Evolutionary conservation across 1,140 invertebrate species (phyloP), one percentile per base, ranked within the genome.

Genomic region (Caenorhabditis tropicalis): DNA sequence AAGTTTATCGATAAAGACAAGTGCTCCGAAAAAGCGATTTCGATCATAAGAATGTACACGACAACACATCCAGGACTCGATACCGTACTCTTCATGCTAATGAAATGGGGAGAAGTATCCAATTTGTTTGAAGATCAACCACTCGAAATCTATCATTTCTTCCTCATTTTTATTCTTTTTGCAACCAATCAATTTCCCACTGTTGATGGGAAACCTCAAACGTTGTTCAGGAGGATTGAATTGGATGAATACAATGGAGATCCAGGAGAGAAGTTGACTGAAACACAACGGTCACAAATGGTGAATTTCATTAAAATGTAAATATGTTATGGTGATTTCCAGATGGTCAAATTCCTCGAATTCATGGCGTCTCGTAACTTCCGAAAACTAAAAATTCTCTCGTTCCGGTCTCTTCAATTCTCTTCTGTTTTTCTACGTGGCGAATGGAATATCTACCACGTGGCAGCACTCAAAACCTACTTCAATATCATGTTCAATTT

Each of bases 271-370:
- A 0, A 5, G 10, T 56, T 56, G 24, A 56, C 53, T 10, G 53
- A 56, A 15, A 24, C 24, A 9, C 24, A 27, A 15, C 24, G 29
- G 10, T 56, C 53, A 6, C 53, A 56, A 27, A 27, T 56, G 53
- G 53, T 56, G 2, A 27, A n/a, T 29, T 27, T 12, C 10, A 43
- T 43, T 43, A 5, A 43, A 43, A 43, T 6, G 39, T 6, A 6
- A 43, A 43, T 6, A 43, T 43, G 5, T 43, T 5, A 12, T 12
- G 39, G 39, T 43, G 12, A 12, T 43, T 82, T 65, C n/a, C 27
- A 81, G 56, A 43, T 82, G 19, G 10, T 74, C 7, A 82, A 82
- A 74, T 84, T 84, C 83, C 80, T 84, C 19, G 70, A 84, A 84
- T 84, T 36, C 43, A 15, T 84, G 19, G 43, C 70, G 1, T 84